A percentile compares a stretch with the other conserved stretches of the same genome.
Conservation (phyloP, 1,140 invertebrate genomes). For the Drosophila baimaii region DNA sequence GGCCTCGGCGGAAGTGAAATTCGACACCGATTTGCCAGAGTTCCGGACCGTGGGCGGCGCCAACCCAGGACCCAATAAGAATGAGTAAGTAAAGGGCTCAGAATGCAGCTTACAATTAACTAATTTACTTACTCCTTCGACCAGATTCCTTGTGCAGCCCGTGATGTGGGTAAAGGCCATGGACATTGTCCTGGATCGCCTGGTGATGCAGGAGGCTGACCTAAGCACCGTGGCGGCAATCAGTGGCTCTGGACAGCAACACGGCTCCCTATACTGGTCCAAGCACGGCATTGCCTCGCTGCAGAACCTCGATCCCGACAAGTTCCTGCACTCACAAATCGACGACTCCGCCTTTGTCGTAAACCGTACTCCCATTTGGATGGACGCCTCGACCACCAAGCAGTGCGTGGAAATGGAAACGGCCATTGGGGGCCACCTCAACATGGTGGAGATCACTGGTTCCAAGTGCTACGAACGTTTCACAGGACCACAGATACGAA, state of each 20-base stretch:
- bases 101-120: not conserved
- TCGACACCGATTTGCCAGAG: conserved; percentile 95
- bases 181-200: conserved; percentile 94
- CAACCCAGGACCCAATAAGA: conserved; percentile 84
- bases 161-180: conserved; percentile 98
- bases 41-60: conserved; percentile 86
- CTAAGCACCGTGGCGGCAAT: conserved; percentile 92
- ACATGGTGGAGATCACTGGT: conserved; percentile 94
- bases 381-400: conserved; percentile 95
- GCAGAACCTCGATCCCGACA: conserved; percentile 88
- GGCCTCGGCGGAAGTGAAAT: conserved; percentile 92
- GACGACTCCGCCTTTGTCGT: conserved; percentile 90
- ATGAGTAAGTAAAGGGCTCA: conserved; percentile 85
- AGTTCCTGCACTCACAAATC: conserved; percentile 94
- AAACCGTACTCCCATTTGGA: conserved; percentile 96
- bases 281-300: conserved; percentile 89
- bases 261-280: conserved; percentile 97
- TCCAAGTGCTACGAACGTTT: conserved; percentile 97
- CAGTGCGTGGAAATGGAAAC: conserved; percentile 93
- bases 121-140: not conserved
- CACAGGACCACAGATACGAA: conserved; percentile 96
- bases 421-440: conserved; percentile 91
- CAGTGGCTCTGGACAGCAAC: conserved; percentile 97
- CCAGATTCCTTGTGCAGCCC: conserved; percentile 88
- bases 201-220: conserved; percentile 92